phyloP scores from a whole-genome alignment of 2,797 vertebrate species.

The Urophycis tenuis region DNA sequence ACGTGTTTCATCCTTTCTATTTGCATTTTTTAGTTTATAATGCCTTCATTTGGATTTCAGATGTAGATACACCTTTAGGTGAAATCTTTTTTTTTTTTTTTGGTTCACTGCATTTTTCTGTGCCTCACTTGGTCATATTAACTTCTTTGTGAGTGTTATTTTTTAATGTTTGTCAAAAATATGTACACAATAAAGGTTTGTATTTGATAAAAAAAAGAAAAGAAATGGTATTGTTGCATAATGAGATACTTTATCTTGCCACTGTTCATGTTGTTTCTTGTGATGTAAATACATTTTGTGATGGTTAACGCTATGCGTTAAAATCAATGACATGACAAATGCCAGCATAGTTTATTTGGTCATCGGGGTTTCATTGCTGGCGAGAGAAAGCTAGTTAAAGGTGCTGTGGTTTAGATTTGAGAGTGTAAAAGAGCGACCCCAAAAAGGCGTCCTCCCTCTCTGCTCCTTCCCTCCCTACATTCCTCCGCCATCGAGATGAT shows the following conservation, averaged over 20 bases:
- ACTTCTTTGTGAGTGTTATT: background rate
- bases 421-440: background rate
- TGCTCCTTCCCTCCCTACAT: background rate
- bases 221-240: conserved; percentile 9
- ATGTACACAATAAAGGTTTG: conserved; percentile 7
- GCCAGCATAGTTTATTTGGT: conserved; percentile 1
- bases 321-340: background rate
- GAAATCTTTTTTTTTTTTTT: background rate
- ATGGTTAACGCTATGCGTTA: background rate
- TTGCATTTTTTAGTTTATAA: background rate
- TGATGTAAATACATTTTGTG: conserved; percentile 2
- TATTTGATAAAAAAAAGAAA: conserved; percentile 6
- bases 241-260: background rate
- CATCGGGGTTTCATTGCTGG: background rate
- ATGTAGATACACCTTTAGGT: background rate
- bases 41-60: background rate
- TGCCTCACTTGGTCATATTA: conserved; percentile 4
- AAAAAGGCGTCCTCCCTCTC: background rate
- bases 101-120: conserved; percentile 3
- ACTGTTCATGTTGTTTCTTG: background rate
- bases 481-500: background rate
- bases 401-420: background rate
- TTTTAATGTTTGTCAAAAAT: conserved; percentile 5
- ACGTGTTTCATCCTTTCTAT: background rate
- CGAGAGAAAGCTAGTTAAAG: background rate